Conservation (phyloP, 2,797 vertebrate genomes). For the Loriculus beryllinus region DNA sequence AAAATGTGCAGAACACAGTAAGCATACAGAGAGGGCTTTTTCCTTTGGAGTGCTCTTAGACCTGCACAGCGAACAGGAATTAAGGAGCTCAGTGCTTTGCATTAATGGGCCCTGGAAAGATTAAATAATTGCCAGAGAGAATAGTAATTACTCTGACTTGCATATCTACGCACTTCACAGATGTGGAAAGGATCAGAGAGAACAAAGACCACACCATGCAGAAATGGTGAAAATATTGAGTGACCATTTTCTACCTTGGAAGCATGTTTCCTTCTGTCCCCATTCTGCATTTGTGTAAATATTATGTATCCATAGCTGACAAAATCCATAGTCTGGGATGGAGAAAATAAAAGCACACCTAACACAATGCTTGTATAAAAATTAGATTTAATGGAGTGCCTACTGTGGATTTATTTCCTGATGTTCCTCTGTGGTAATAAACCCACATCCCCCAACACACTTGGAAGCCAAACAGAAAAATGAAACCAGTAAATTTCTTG, state of each 20-base stretch:
- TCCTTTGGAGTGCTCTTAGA: not conserved
- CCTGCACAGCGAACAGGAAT: not conserved
- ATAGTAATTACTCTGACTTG: not conserved
- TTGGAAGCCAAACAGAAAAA: not conserved
- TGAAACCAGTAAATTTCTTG: conserved; percentile 54
- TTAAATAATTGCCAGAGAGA: not conserved
- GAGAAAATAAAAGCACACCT: not conserved
- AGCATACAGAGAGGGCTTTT: not conserved
- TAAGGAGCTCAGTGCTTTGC: not conserved
- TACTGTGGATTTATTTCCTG: conserved; percentile 23
- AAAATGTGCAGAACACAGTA: not conserved
- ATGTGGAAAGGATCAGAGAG: not conserved
- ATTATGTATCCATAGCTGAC: not conserved
- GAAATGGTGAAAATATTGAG: not conserved
- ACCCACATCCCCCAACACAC: not conserved
- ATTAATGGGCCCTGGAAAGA: not conserved
- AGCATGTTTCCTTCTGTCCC: not conserved
- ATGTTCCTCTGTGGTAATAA: not conserved
- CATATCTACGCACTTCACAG: not conserved
- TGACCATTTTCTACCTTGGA: not conserved
- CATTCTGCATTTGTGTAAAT: not conserved
- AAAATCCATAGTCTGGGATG: conserved; percentile 3
- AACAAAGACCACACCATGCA: not conserved
- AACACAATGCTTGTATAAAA: conserved; percentile 11
- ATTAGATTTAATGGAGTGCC: not conserved